Evolutionary conservation across 2,888 invertebrate species (phyloP).

Genomic region (Homarus gammarus): DNA sequence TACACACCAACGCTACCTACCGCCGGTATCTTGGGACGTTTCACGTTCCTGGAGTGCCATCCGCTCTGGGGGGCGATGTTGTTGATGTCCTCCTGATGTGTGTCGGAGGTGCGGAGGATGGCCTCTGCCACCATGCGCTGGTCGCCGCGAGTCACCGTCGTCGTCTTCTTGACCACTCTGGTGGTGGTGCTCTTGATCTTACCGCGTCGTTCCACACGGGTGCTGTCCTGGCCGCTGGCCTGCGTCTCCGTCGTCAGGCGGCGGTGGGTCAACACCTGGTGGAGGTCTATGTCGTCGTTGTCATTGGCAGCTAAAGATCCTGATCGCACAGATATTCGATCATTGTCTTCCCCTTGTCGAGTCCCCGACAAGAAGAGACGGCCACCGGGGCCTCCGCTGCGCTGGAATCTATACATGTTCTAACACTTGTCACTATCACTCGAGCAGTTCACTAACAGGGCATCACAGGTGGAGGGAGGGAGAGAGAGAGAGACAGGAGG

Average conservation of each 20-base stretch:
- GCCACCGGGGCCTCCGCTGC: conserved; percentile 70
- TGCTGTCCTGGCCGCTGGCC: conserved; percentile 73
- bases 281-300: conserved; percentile 71
- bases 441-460: conserved; percentile 25
- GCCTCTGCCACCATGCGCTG: conserved; percentile 75
- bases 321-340: conserved; percentile 60
- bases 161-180: conserved; percentile 76
- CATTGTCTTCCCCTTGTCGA: conserved; percentile 71
- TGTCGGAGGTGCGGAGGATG: conserved; percentile 75
- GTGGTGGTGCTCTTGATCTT: conserved; percentile 76
- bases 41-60: conserved; percentile 65
- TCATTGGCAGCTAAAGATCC: conserved; percentile 63
- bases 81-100: conserved; percentile 75
- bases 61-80: conserved; percentile 68
- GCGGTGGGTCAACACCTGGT: conserved; percentile 76
- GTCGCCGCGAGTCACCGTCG: conserved; percentile 75
- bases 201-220: conserved; percentile 75
- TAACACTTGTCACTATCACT: conserved; percentile 40
- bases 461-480: conserved; percentile 21
- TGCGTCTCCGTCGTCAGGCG: conserved; percentile 76
- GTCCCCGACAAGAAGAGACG: conserved; percentile 75
- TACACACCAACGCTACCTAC: conserved; percentile 59
- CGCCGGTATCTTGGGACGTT: conserved; percentile 74
- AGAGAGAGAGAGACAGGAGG: conserved; percentile 13
- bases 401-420: conserved; percentile 73